Percentiles rank a stretch among this genome's conserved stretches.
Evolutionary conservation across 2,888 invertebrate species (phyloP).

Genomic region (Pseudolycoriella hygida): DNA sequence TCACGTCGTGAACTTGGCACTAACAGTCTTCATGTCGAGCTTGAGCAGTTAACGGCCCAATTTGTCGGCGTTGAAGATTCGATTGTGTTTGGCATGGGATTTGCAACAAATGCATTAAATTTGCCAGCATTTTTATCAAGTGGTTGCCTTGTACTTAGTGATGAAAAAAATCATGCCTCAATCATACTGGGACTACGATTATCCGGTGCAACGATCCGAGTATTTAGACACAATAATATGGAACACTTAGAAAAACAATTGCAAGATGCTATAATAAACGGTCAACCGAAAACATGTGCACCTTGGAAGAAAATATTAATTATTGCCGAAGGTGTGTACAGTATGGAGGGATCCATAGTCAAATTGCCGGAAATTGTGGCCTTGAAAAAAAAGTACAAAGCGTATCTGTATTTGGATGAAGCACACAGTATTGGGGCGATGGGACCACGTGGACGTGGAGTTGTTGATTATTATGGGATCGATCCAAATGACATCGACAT

Average conservation of each 20-base stretch:
- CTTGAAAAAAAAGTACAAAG: slow-evolving; percentile 86
- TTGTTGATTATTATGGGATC: slow-evolving; percentile 71
- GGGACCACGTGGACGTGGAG: slow-evolving; percentile 74
- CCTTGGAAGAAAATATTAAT: slow-evolving; percentile 89
- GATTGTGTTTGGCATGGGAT: slow-evolving; percentile 94
- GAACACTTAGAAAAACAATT: slow-evolving; percentile 64
- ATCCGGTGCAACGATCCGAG: slow-evolving; percentile 67
- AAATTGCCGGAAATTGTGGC: slow-evolving; percentile 73
- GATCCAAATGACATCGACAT: slow-evolving; percentile 76
- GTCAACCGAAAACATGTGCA: slow-evolving; percentile 52
- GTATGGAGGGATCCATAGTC: slow-evolving; percentile 95
- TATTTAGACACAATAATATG: slow-evolving; percentile 76
- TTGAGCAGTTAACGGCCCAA: slow-evolving; percentile 68
- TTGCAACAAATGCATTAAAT: slow-evolving; percentile 91
- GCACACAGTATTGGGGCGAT: slow-evolving; percentile 95
- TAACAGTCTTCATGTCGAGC: slow-evolving; percentile 51
- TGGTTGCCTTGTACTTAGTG: slow-evolving; percentile 80
- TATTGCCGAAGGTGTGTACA: slow-evolving; percentile 91
- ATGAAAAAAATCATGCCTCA: slow-evolving; percentile 95
- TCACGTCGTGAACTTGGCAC: slow-evolving; percentile 65
- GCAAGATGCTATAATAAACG: slow-evolving; percentile 53
- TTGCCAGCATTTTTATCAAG: slow-evolving; percentile 72
- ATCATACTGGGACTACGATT: slow-evolving; percentile 83
- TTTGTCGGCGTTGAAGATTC: slow-evolving; percentile 89
- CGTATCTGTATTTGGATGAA: slow-evolving; percentile 93